Evolutionary conservation across 2,888 invertebrate genomes (phyloP).

Genomic region (Scaptomyza tumidula): DNA sequence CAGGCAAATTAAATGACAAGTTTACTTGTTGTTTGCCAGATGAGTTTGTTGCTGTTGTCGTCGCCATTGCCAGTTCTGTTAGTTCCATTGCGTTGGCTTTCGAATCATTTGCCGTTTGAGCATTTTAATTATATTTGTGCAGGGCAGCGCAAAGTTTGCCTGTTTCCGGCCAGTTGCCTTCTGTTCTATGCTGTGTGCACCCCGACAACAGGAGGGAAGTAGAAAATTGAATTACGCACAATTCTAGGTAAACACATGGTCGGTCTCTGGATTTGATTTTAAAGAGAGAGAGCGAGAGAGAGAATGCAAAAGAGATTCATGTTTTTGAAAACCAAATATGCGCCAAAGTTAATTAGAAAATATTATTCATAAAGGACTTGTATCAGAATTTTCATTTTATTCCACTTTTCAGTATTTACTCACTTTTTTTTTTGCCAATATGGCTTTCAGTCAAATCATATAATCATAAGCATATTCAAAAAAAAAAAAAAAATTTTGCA

Average conservation of each 20-base stretch:
- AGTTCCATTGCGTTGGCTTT: conserved; percentile 44
- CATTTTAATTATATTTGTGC: conserved; percentile 78
- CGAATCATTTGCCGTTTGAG: conserved; percentile 55
- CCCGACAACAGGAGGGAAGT: neutral
- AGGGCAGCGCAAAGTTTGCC: conserved; percentile 55
- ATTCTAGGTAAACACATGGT: conserved; percentile 61
- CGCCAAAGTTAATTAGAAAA: conserved; percentile 71
- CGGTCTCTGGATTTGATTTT: conserved; percentile 28
- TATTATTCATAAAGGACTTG: conserved; percentile 10
- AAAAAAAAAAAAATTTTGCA: conserved; percentile 1
- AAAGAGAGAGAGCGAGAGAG: neutral
- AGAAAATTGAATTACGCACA: conserved; percentile 66
- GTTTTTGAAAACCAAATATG: conserved; percentile 22
- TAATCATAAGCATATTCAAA: conserved; percentile 4
- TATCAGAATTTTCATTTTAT: conserved; percentile 6
- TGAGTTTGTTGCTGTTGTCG: conserved; percentile 18
- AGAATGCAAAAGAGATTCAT: neutral
- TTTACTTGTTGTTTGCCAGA: conserved; percentile 52
- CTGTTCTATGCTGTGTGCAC: neutral
- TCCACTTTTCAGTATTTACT: neutral
- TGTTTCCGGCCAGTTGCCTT: conserved; percentile 70
- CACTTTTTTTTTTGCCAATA: conserved; percentile 9
- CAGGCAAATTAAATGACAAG: conserved; percentile 73
- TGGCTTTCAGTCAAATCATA: conserved; percentile 9
- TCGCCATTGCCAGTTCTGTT: too few species aligned